These are phyloP conservation scores for Caenorhabditis sp. DNA, from an alignment of 2,888 invertebrate genomes.

Conservation along the genomic window DNA sequence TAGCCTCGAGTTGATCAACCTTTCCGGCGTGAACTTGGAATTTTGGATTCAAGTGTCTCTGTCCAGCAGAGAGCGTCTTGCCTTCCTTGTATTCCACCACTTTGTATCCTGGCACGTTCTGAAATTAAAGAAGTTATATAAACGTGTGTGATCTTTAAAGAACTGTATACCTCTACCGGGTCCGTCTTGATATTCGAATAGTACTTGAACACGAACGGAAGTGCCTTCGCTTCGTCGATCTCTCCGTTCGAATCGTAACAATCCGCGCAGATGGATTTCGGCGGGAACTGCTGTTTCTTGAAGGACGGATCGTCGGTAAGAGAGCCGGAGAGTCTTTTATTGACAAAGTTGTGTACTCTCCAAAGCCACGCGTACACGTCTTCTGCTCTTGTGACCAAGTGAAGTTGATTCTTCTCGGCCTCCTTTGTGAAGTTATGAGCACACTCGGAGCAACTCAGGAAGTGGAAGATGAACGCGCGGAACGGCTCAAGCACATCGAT, in stretches of 20 bases:
- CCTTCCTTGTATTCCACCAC: constrained; percentile 75
- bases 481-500: constrained; percentile 87
- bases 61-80: constrained; percentile 71
- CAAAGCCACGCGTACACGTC: constrained; percentile 92
- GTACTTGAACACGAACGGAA: constrained; percentile 74
- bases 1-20: constrained; percentile 74
- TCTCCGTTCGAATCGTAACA: constrained; percentile 67
- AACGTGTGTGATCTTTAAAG: neutral
- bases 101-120: constrained; percentile 74
- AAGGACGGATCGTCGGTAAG: constrained; percentile 90
- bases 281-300: constrained; percentile 84
- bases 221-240: constrained; percentile 67
- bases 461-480: constrained; percentile 90
- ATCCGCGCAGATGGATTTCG: constrained; percentile 67
- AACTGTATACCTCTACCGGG: constrained; percentile 62
- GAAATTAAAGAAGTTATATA: constrained; percentile 23
- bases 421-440: constrained; percentile 90
- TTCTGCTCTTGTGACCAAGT: constrained; percentile 80
- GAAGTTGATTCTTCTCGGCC: constrained; percentile 82
- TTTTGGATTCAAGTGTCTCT: constrained; percentile 75
- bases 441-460: constrained; percentile 94
- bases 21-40: constrained; percentile 73
- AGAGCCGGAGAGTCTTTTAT: constrained; percentile 88
- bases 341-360: constrained; percentile 93
- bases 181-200: constrained; percentile 75